These are phyloP conservation scores for Diabrotica balteata DNA, from an alignment of 2,888 invertebrate species.

Conservation along the genomic window DNA sequence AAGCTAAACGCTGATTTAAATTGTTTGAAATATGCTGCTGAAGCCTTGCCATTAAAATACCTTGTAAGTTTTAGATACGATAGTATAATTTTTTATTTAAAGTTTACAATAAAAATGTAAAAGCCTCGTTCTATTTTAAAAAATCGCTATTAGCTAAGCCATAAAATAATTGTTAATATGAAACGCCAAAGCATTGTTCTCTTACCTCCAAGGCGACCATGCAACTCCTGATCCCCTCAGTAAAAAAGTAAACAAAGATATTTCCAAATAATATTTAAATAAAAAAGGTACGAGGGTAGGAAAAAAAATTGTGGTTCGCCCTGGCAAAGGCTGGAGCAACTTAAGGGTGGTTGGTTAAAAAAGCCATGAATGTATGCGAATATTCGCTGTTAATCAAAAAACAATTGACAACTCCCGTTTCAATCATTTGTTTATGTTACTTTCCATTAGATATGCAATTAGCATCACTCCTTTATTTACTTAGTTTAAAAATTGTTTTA, in stretches of 20 bases:
- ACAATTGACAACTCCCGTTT: slow-evolving; percentile 35
- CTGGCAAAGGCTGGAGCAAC: slow-evolving; percentile 73
- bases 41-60: too few relatives aligned
- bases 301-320: slow-evolving; percentile 63
- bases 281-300: slow-evolving; percentile 44
- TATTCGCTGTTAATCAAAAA: slow-evolving; percentile 31
- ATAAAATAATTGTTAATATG: slow-evolving; percentile 14
- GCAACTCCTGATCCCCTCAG: slow-evolving; percentile 44
- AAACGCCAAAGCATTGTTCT: slow-evolving; percentile 33
- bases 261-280: slow-evolving; percentile 15
- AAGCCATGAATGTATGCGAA: slow-evolving; percentile 46
- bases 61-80: too few relatives aligned
- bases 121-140: too few relatives aligned
- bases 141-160: slow-evolving; percentile 1
- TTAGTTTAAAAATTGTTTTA: slow-evolving; percentile 19
- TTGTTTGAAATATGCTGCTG: too few relatives aligned
- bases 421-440: slow-evolving; percentile 18
- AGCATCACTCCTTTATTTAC: slow-evolving; percentile 8
- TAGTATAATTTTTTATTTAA: too few relatives aligned
- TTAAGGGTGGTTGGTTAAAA: slow-evolving; percentile 42
- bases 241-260: slow-evolving; percentile 32
- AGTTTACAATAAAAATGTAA: too few relatives aligned
- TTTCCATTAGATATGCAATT: slow-evolving; percentile 2
- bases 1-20: too few relatives aligned
- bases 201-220: slow-evolving; percentile 56